Base-by-base conservation (phyloP, 2,113 vertebrate species). In the Sinocyclocheilus grahami region DNA sequence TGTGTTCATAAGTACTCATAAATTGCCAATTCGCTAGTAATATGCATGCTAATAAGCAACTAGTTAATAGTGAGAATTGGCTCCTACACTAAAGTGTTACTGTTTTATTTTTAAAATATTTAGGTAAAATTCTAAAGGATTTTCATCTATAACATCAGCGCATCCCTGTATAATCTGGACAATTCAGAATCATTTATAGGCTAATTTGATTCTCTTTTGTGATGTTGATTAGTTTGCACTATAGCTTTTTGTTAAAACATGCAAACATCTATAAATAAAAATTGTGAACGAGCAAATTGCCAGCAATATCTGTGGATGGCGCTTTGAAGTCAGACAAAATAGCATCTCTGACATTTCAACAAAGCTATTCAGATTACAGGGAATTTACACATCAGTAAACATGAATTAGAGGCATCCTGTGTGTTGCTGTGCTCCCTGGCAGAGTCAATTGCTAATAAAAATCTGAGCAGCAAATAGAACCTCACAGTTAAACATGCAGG, bases 281-380 rank as follows among this genome's bases (percentile, higher is more conserved):
- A 42, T 46, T 77, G 75, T 81, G 74, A 84, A 81, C 39, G 6
- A 27, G 37, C 33, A 51, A 48, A 86, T 60, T 79, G 42, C 20
- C 62, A 76, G 55, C 42, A 77, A 76, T 16, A 53, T 75, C 48
- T 58, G 81, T 83, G 63, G 72, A 55, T 78, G 39, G 18, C 74
- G 46, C 82, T 78, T 86, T 77, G 51, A 82, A 82, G 86, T 87
- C 63, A 79, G 48, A 65, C 75, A 80, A 84, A 74, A 84, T 82
- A 86, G 79, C 62, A 86, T 78, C 53, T 63, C 22, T 86, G 89
- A 90, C 87, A 88, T 87, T 90, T 90, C 85, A 88, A 90, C 84
- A 83, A 88, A 86, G 82, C 82, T 80, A 69, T 88, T 90, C 78
- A 85, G 78, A 86, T 75, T 84, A 77, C 78, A 74, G 62, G 63